Evolutionary conservation across 2,888 invertebrate species (phyloP), one percentile per base, ranked within the genome.

Genomic region (Cantharis rustica): DNA sequence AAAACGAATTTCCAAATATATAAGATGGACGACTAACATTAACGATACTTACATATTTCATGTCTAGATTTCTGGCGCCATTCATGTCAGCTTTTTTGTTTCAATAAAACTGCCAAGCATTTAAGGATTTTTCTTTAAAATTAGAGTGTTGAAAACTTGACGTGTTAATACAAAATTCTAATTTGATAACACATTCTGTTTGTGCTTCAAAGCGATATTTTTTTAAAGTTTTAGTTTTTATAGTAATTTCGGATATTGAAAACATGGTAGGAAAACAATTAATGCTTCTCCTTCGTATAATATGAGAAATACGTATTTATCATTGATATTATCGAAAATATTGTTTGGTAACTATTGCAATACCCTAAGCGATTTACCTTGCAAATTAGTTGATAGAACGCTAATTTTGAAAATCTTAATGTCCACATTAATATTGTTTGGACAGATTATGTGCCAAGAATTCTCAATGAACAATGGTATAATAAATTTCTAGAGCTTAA

Each of bases 11-110:
- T 66, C 73, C 47, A 63, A 68, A 69, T 68, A 68, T 63, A 66
- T 68, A 79, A 77, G 79, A 78, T 76, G 77, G 80, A 80, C 78
- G 78, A 68, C 75, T 75, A 68, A 77, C 80, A 81, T 81, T 81
- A 81, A 78, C 79, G 75, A 76, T 75, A 75, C 79, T 79, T 81
- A 80, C 80, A 80, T 80, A 81, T 80, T 80, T 81, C 79, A 81
- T 80, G 79, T 78, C 77, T 79, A 75, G 72, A 76, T 20, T 76
- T 69, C 75, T 80, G 81, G 81, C 81, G 81, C 81, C 81, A 80
- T 79, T 76, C 71, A 63, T 71, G 68, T 72, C 75, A 72, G 71
- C 27, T 69, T 73, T 71, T 76, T 76, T 75, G 71, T 76, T 75
- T 76, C 62, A 73, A 73, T 69, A 68, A 73, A 72, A 47, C 66